Conservation (phyloP, 2,113 vertebrate genomes). For the rat (Rattus norvegicus) region DNA sequence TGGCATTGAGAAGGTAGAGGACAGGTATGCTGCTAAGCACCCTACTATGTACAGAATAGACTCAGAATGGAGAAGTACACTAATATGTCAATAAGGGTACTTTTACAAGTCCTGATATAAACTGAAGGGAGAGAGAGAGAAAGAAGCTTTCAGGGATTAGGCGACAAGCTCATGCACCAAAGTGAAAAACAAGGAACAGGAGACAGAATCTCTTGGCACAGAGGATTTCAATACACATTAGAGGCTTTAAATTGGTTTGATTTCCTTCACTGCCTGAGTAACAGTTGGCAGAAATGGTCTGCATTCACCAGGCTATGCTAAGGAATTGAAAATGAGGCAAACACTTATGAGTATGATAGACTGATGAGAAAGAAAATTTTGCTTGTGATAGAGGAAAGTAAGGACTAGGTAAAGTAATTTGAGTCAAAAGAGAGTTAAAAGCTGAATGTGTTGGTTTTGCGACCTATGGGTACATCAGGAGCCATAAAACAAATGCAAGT, state of each 20-base stretch:
- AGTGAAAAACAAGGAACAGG: neutral
- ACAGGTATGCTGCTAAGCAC: neutral
- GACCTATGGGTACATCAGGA: neutral
- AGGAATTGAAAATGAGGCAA: neutral
- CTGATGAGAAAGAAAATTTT: neutral
- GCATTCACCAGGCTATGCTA: neutral
- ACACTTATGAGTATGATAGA: neutral
- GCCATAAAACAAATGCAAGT: neutral
- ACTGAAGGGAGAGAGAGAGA: neutral
- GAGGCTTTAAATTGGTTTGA: neutral
- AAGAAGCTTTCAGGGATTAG: neutral
- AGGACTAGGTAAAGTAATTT: neutral
- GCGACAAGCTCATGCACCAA: neutral
- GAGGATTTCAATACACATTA: neutral
- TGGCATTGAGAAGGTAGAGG: neutral
- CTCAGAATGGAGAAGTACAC: neutral
- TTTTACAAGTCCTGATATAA: neutral
- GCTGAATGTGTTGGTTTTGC: neutral
- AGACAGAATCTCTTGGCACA: neutral
- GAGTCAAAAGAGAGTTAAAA: constrained; percentile 2
- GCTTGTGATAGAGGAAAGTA: neutral
- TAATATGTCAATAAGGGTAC: neutral
- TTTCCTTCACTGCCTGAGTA: neutral
- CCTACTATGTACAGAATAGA: neutral
- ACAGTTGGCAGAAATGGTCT: neutral